phyloP scores from a whole-genome alignment of 2,797 vertebrate species.

The Diplodus sargus region DNA sequence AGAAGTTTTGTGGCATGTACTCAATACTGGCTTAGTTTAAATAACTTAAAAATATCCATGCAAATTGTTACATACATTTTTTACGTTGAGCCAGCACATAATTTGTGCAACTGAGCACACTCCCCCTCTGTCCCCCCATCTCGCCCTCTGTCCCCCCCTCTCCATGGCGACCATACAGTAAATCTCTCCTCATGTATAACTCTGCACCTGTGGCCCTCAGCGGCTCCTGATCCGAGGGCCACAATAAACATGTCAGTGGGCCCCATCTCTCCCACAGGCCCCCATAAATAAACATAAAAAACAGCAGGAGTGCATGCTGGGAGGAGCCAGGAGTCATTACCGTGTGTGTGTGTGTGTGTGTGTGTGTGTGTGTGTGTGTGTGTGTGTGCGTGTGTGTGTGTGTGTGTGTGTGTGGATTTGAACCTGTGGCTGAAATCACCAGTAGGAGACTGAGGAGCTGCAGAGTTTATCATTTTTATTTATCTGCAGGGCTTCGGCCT shows the following conservation, averaged over 20 bases:
- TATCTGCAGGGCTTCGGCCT: neutral
- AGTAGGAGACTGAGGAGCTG: slow-evolving; percentile 33
- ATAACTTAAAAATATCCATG: no score
- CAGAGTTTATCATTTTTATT: slow-evolving; percentile 70
- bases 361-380: slow-evolving; percentile 26
- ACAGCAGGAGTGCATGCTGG: slow-evolving; percentile 67
- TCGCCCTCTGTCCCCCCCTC: neutral
- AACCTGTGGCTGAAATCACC: slow-evolving; percentile 48
- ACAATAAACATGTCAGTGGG: slow-evolving; percentile 83
- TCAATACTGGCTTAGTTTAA: no score
- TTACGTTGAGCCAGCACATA: no score
- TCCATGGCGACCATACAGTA: slow-evolving; percentile 62
- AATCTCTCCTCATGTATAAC: slow-evolving; percentile 83
- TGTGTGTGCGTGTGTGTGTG: slow-evolving; percentile 27
- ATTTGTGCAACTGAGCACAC: no score
- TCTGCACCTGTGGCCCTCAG: slow-evolving; percentile 81
- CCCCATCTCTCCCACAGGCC: slow-evolving; percentile 54
- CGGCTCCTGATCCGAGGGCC: slow-evolving; percentile 62
- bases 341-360: slow-evolving; percentile 33
- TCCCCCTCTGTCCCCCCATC: no score
- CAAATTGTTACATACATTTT: no score
- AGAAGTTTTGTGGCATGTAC: no score
- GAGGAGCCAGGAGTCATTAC: slow-evolving; percentile 58
- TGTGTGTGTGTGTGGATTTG: slow-evolving; percentile 42
- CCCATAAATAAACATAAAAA: slow-evolving; percentile 81